Evolutionary conservation across 1,140 invertebrate species (phyloP), one percentile per base, ranked within the genome.

Genomic region (Sinonovacula constricta): DNA sequence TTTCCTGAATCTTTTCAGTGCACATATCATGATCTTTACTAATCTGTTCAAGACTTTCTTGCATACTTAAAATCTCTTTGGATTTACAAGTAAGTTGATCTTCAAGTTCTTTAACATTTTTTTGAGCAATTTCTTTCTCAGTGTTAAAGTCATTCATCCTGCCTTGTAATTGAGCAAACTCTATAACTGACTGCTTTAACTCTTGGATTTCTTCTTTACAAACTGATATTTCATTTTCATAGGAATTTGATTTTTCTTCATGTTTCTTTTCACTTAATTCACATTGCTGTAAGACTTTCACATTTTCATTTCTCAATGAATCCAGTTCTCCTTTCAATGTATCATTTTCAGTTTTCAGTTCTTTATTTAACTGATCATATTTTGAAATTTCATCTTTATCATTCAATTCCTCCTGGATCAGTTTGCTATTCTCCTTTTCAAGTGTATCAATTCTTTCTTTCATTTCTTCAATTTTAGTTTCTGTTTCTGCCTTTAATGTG

Each of bases 391-490:
- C 33, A 34, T 51, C 45, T 45, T 39, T 63, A 30, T 74, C 60
- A 28, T 74, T 65, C 0, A 54, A 24, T 15, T 74, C 45, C n/a
- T 54, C 60, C 18, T 63, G 34, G 14, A 65, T 15, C 18, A 45
- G 39, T 65, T 60, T 3, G 15, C 10, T 36, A 14, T 59, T 33
- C n/a, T 74, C 71, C 24, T 24, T n/a, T 10, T 33, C 7, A 53
- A 74, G 59, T 15, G 12, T 7, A 28, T 63, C 39, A 10, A 39
- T 54, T 45, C 57, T 45, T n/a, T 18, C 22, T 36, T 59, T 65
- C 18, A 65, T 39, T 34, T 59, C 18, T 49, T 76, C 53, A 14
- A 45, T n/a, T 45, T 28, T 57, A 33, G 36, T 76, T 36, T 76
- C 59, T 33, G 63, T 18, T 24, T 30, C 31, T 26, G n/a, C 18